A percentile compares a stretch with the other conserved stretches of the same genome.
These are phyloP conservation scores for Ornithorhynchus anatinus DNA, from an alignment of 2,113 vertebrate genomes.

Conservation along the genomic window DNA sequence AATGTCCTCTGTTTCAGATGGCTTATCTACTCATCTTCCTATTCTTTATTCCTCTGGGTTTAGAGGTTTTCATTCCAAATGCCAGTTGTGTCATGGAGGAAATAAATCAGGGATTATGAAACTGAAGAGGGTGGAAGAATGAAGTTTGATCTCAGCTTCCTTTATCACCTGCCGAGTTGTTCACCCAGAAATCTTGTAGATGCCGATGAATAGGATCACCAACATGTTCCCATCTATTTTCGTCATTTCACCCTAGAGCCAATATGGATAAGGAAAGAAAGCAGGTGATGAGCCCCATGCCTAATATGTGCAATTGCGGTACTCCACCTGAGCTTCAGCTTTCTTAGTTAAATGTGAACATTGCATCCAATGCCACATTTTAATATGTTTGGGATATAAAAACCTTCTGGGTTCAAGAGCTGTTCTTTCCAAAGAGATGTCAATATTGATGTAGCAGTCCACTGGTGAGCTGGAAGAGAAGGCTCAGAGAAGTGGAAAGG, in stretches of 20 bases:
- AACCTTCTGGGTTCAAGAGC: not conserved
- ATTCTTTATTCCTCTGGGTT: slow-evolving; percentile 3
- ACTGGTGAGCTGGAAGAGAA: not conserved
- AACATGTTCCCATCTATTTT: not conserved
- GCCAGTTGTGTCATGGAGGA: not conserved
- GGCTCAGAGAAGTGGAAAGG: not conserved
- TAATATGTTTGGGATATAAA: too few species aligned
- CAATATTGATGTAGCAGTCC: not conserved
- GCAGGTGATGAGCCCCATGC: too few species aligned
- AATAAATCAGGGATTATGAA: slow-evolving; percentile 28
- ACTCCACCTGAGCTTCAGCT: too few species aligned
- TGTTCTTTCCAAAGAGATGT: not conserved
- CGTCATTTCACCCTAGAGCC: too few species aligned
- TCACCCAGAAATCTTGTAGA: slow-evolving; percentile 8
- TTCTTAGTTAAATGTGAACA: too few species aligned
- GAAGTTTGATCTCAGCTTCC: slow-evolving; percentile 23
- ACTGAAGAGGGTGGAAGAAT: not conserved
- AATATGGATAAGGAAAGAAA: not conserved
- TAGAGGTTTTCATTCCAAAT: slow-evolving; percentile 36
- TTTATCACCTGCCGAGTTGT: not conserved
- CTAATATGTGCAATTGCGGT: too few species aligned
- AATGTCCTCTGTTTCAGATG: slow-evolving; percentile 6
- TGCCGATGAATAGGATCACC: not conserved
- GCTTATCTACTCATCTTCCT: slow-evolving; percentile 2
- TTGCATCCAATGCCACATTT: too few species aligned